Percentiles rank a stretch among this genome's conserved stretches.
phyloP scores from a whole-genome alignment of 2,888 invertebrate species.

The Cloeon dipterum region DNA sequence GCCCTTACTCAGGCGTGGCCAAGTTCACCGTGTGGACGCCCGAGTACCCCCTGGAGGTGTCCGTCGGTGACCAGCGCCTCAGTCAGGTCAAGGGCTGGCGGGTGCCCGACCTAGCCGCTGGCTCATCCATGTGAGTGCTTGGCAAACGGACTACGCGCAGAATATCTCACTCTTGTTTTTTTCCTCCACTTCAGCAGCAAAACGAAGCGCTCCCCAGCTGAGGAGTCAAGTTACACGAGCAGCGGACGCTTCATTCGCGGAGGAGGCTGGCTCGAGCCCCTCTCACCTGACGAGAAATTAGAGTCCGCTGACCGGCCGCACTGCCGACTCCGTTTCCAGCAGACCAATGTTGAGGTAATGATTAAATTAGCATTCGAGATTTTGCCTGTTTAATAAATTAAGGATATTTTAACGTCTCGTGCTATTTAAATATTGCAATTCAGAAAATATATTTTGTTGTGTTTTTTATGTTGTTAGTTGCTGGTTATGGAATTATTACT shows the following conservation, averaged over 20 bases:
- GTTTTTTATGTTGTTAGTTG: neutral
- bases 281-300: neutral
- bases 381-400: neutral
- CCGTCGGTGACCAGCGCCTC: slow-evolving; percentile 66
- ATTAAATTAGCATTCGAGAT: slow-evolving; percentile 3
- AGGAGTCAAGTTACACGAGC: neutral
- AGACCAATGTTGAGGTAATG: slow-evolving; percentile 60
- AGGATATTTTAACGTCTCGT: neutral
- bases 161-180: neutral
- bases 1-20: slow-evolving; percentile 69
- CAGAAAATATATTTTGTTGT: too few relatives aligned
- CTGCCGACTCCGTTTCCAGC: slow-evolving; percentile 71
- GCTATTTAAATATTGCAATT: too few relatives aligned
- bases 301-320: slow-evolving; percentile 15
- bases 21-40: slow-evolving; percentile 94
- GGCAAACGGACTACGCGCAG: slow-evolving; percentile 18
- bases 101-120: slow-evolving; percentile 42
- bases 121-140: too few relatives aligned
- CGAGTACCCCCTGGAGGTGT: slow-evolving; percentile 75
- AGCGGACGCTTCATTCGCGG: neutral
- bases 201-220: neutral
- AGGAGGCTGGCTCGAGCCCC: neutral
- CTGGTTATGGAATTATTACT: too few relatives aligned
- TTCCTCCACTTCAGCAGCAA: neutral
- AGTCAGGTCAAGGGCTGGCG: slow-evolving; percentile 92